phyloP scores from a whole-genome alignment of 2,113 vertebrate species.

The Dinomys branickii region DNA sequence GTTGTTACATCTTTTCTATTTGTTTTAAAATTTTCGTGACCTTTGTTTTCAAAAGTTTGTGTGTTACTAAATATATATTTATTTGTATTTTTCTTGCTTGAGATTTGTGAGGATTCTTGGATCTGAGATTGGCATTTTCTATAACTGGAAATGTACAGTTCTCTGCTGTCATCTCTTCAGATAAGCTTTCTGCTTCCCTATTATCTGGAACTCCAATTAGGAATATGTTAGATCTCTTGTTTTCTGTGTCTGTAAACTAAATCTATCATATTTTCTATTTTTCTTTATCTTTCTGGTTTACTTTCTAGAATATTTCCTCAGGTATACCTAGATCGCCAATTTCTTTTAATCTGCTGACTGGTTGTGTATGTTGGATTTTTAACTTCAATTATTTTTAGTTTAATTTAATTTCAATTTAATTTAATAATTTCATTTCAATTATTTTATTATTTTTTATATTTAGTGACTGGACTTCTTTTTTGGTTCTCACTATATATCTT shows the following conservation, averaged over 20 bases:
- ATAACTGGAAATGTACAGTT: not conserved
- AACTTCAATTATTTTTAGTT: not conserved
- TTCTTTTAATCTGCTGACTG: not conserved
- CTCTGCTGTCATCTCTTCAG: slow-evolving; percentile 9
- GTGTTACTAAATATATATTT: not conserved
- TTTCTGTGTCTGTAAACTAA: slow-evolving; percentile 32
- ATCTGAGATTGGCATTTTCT: slow-evolving; percentile 15
- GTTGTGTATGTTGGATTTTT: slow-evolving; percentile 20
- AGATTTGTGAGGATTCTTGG: not conserved
- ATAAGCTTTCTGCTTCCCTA: not conserved
- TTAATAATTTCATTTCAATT: too few species aligned
- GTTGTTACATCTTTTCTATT: not conserved
- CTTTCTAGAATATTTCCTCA: slow-evolving; percentile 41
- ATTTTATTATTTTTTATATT: slow-evolving; percentile 32
- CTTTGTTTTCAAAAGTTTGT: slow-evolving; percentile 11
- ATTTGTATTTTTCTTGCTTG: not conserved
- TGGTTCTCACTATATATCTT: slow-evolving; percentile 11
- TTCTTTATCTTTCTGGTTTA: not conserved
- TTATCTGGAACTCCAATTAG: slow-evolving; percentile 15
- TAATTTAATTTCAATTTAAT: too few species aligned
- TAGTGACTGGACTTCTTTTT: slow-evolving; percentile 44
- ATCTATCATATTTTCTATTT: slow-evolving; percentile 1
- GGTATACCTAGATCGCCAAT: not conserved
- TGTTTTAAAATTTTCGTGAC: slow-evolving; percentile 5
- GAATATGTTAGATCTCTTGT: not conserved